These are phyloP conservation scores for Sclerodermus sp. DNA, from an alignment of 2,888 invertebrate species.

Conservation along the genomic window DNA sequence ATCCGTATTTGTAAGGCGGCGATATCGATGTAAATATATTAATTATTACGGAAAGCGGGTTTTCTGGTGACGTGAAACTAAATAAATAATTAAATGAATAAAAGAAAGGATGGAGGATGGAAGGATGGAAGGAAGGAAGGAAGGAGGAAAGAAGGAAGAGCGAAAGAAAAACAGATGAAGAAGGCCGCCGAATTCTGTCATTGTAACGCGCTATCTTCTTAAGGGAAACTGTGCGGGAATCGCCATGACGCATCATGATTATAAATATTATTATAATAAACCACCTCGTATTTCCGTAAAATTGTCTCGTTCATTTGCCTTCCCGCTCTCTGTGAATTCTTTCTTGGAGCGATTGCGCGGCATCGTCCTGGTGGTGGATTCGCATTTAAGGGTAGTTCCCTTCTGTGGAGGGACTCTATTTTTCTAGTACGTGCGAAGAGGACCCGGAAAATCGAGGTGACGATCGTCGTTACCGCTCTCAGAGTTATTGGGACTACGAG, in stretches of 20 bases:
- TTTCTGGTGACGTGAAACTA: constrained; percentile 13
- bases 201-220: constrained; percentile 14
- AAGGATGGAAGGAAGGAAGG: too few relatives aligned
- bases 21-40: constrained; percentile 51
- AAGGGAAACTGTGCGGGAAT: constrained; percentile 1
- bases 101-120: too few relatives aligned
- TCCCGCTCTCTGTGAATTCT: too few relatives aligned
- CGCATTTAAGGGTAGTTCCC: too few relatives aligned
- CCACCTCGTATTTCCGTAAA: constrained; percentile 57
- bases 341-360: too few relatives aligned
- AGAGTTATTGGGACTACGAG: too few relatives aligned
- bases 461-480: too few relatives aligned
- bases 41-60: constrained; percentile 19
- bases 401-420: too few relatives aligned
- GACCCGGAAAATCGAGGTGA: too few relatives aligned
- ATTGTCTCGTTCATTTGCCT: neutral
- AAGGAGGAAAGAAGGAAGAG: constrained; percentile 17
- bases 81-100: too few relatives aligned
- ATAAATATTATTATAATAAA: constrained; percentile 57
- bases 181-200: neutral
- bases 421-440: too few relatives aligned
- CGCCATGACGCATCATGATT: constrained; percentile 49
- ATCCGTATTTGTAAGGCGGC: constrained; percentile 45
- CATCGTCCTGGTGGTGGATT: too few relatives aligned
- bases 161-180: constrained; percentile 1